Evolutionary conservation across 2,888 invertebrate genomes (phyloP).

Genomic region (Trachelus iudaicus): DNA sequence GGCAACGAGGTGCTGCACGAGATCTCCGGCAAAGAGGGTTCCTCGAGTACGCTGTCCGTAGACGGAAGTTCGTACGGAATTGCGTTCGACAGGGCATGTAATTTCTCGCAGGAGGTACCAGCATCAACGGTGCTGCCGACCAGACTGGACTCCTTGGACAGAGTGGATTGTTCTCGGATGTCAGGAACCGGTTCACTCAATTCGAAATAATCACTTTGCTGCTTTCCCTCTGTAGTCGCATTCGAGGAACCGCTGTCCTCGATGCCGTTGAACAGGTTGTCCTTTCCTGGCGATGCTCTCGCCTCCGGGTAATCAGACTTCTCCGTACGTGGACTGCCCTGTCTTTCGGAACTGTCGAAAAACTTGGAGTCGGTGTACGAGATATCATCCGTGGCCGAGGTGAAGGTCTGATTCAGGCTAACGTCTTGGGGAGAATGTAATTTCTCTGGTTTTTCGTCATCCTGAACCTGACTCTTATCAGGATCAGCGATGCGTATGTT

Average conservation of each 20-base stretch:
- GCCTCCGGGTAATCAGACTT: neutral
- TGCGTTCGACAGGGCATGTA: neutral
- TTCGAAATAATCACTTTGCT: neutral
- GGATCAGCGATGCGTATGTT: slow-evolving; percentile 36
- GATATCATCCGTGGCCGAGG: slow-evolving; percentile 45
- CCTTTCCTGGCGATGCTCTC: neutral
- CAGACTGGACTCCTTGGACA: neutral
- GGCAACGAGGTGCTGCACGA: neutral
- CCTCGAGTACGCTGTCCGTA: neutral
- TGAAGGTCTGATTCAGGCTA: slow-evolving; percentile 50
- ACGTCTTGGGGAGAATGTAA: slow-evolving; percentile 30
- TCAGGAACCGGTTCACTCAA: neutral
- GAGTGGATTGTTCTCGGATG: neutral
- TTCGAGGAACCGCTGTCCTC: neutral
- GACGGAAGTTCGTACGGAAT: neutral
- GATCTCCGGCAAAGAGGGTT: neutral
- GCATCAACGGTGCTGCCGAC: neutral
- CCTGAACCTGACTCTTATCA: neutral
- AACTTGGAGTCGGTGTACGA: slow-evolving; percentile 1
- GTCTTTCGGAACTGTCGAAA: neutral
- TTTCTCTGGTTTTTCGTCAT: neutral
- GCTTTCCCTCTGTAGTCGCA: neutral
- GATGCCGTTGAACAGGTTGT: neutral
- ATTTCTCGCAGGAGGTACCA: neutral
- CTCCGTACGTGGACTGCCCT: neutral